Percentiles rank a stretch among this genome's conserved stretches.
Evolutionary conservation across 2,113 vertebrate species (phyloP).

Genomic region (Dromaius novaehollandiae): DNA sequence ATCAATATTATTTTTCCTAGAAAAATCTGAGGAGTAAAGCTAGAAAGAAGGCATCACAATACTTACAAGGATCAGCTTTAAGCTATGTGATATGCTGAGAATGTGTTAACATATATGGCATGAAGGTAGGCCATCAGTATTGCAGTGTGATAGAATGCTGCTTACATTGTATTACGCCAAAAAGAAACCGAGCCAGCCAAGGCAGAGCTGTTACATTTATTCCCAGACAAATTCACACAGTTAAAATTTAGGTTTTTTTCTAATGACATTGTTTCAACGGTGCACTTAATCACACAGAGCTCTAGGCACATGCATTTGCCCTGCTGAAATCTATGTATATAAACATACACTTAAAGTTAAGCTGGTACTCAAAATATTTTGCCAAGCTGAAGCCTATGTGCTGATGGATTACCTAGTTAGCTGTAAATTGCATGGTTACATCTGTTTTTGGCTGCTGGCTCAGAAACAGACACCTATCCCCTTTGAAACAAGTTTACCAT

Average conservation of each 20-base stretch:
- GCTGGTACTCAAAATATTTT: neutral
- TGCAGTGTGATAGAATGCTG: neutral
- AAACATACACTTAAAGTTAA: conserved; percentile 6
- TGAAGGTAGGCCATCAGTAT: neutral
- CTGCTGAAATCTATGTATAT: neutral
- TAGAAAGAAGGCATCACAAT: neutral
- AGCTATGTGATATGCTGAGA: neutral
- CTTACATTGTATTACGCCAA: neutral
- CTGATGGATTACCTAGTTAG: conserved; percentile 7
- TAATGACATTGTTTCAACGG: neutral
- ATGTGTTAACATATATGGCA: neutral
- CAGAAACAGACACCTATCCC: neutral
- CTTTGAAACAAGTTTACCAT: neutral
- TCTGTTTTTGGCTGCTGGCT: conserved; percentile 3
- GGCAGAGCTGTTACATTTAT: neutral
- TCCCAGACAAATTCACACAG: neutral
- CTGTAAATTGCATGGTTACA: neutral
- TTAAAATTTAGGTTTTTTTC: neutral
- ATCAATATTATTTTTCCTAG: neutral
- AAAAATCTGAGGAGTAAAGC: neutral
- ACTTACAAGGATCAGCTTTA: neutral
- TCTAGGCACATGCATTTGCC: neutral
- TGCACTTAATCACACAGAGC: neutral
- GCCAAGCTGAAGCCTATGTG: neutral
- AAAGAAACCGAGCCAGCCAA: neutral